Evolutionary conservation across 2,888 invertebrate species (phyloP), one percentile per base, ranked within the genome.

Genomic region (Allophyes oxyacanthae): DNA sequence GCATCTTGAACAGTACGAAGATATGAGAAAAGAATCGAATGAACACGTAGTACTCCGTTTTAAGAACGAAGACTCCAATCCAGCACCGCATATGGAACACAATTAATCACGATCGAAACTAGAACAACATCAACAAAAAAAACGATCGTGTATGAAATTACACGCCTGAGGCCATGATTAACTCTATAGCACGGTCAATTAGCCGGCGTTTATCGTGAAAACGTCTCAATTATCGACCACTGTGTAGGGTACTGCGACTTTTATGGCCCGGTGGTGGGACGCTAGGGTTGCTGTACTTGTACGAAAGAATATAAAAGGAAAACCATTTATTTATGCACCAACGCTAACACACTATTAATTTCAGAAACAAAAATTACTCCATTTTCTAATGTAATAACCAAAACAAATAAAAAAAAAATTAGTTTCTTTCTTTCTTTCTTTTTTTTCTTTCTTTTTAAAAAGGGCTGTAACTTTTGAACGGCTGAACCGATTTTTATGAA

Each of bases 191-290:
- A 72, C 77, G 76, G 63, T 79, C 79, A 79, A 87, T 87, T 85
- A 85, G 81, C 79, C 73, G 74, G 76, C 76, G 70, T 81, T 84
- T 83, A 84, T 79, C 77, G 81, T 71, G 78, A 80, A 83, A 81
- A 82, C 83, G 81, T 86, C 87, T 88, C 88, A 86, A 88, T 88
- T 86, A 87, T 75, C 61, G 60, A 60, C 46, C 68, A 64, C 64
- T 72, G 72, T 69, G 54, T 63, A 28, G 28, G 54, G 45, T 57
- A 45, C 26, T 48, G 37, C 40, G 48, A 51, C 65, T 57, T 68
- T 34, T 64, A 63, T 41, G 64, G 71, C 8, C 32, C 41, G 25
- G 32, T 70, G 58, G 46, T 66, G 53, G 45, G 2, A 28, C 3
- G 4, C 5, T 36, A 66, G 65, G 65, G 66, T 20, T 70, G 50